A percentile compares a stretch with the other conserved stretches of the same genome.
Evolutionary conservation across 1,140 invertebrate genomes (phyloP).

Genomic region (Campoletis sonorensis): DNA sequence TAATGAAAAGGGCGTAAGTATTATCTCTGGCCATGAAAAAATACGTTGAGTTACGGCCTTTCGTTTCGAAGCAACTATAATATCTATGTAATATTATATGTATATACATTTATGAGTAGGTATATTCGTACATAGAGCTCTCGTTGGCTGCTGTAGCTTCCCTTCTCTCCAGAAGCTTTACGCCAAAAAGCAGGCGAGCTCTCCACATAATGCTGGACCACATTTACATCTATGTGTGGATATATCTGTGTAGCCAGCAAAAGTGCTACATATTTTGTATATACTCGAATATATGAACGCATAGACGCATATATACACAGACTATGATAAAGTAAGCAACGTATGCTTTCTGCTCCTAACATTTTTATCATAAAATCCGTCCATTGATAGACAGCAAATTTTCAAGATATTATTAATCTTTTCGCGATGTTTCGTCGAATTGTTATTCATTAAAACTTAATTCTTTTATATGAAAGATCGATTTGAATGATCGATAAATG

Average conservation of each 20-base stretch:
- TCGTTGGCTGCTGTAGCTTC: constrained; percentile 6
- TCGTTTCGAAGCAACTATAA: not conserved
- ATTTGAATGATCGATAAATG: no score
- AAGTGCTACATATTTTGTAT: not conserved
- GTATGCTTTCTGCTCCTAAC: not conserved
- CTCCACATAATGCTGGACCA: no score
- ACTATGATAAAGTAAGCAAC: not conserved
- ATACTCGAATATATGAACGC: not conserved
- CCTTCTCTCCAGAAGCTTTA: constrained; percentile 25
- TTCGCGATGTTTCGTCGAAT: no score
- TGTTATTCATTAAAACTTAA: no score
- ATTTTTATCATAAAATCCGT: not conserved
- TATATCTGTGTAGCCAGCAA: not conserved
- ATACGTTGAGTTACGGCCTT: not conserved
- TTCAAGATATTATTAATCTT: no score
- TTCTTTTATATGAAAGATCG: no score
- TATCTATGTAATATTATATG: not conserved
- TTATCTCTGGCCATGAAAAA: not conserved
- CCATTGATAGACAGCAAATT: not conserved
- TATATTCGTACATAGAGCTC: not conserved
- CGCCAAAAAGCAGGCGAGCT: not conserved
- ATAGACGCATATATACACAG: not conserved
- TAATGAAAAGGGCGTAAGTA: not conserved
- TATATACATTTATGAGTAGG: not conserved
- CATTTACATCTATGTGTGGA: not conserved